Evolutionary conservation across 2,888 invertebrate species (phyloP), one percentile per base, ranked within the genome.

Genomic region (Trimorus sp.): DNA sequence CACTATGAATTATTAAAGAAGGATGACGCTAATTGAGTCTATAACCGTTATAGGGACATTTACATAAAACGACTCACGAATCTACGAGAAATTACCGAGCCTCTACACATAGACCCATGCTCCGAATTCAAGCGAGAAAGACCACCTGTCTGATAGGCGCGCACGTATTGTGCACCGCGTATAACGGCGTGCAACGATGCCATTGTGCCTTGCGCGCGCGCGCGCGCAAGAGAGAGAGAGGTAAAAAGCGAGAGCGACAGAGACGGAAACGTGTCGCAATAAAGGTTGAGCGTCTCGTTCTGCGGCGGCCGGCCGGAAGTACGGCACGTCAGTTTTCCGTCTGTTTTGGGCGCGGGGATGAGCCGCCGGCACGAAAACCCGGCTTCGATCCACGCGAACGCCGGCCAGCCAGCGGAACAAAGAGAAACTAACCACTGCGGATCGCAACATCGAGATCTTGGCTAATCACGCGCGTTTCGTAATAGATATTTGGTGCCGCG

Each of bases 301-400:
- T 58, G 59, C 48, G 73, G 81, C 69, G 63, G 37, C 69, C 7
- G 77, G 65, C 74, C 82, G 82, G 82, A 82, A 82, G 78, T 75
- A 82, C 78, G 82, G 78, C 69, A 82, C 82, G 82, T 74, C 82
- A 82, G 75, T 78, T 82, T 79, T 71, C 51, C 82, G 78, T 73
- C 71, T 77, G 71, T 56, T 75, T 82, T 82, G 70, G 82, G 78
- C 54, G 82, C 74, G 78, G 78, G 82, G 74, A 74, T 74, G 73
- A 77, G 73, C 59, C 53, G 73, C 59, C 53, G 53, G 26, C 59
- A 59, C 77, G 68, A 60, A 60, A 60, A 58, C 58, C 58, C 58
- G 45, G 65, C 70, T 58, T 80, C 45, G 80, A 76, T 66, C 73
- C 77, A 68, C 8, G 53, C 76, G 71, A 76, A 62, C 76, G 68